Evolutionary conservation across 1,140 invertebrate species (phyloP), one percentile per base, ranked within the genome.

Genomic region (Caerostris extrusa): DNA sequence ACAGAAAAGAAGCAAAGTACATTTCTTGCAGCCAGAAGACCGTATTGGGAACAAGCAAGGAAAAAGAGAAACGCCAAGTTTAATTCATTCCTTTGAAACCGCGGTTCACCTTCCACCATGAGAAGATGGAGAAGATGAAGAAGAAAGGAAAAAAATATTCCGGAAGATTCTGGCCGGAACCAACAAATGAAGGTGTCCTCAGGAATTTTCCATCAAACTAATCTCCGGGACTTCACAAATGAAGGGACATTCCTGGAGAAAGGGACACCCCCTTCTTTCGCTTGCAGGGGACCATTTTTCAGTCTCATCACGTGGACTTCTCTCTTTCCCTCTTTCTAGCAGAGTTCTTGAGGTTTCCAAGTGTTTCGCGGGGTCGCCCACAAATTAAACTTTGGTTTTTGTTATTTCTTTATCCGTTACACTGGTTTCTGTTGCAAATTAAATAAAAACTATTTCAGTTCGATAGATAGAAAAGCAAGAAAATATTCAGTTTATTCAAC

Each of bases 161-260:
- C 91, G 91, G 91, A 91, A 91, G 90, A 92, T 56, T 55, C 53
- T 91, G 82, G 60, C 91, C 91, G 92, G 92, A 93, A 88, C 92
- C 92, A 93, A 93, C 92, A 93, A 93, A 93, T 93, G 92, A 93
- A 93, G 92, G 92, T 93, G 92, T 93, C 92, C 92, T 89, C 92
- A 88, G 92, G 92, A 93, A 93, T 93, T 93, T 93, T 93, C 92
- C 92, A 93, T 93, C 92, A 93, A 93, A 93, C 92, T 93, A 93
- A 93, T 93, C 92, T 93, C 86, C 86, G 58, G 86, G 92, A 60
- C 86, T 89, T 89, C 92, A 81, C 85, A 93, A 88, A 93, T 93
- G 92, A 93, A 93, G 92, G 86, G 92, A 93, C 92, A 93, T 93
- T 93, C 92, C 92, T 87, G n/a, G 56, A 81, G 83, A 53, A 58